A percentile compares a stretch with the other conserved stretches of the same genome.
Evolutionary conservation across 2,888 invertebrate species (phyloP).

Genomic region (Chalcis sispes): DNA sequence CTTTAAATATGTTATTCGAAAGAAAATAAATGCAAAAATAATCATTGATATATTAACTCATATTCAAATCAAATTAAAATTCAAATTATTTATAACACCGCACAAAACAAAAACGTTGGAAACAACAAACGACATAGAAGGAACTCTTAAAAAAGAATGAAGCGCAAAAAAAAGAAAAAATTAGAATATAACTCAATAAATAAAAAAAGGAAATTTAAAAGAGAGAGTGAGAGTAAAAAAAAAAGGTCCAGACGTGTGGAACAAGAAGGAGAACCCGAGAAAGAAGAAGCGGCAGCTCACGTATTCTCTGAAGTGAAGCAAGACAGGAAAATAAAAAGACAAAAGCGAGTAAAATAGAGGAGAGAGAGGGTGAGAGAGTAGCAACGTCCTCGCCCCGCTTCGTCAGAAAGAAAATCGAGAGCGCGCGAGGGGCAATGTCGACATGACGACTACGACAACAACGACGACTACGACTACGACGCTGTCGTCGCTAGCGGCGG

Average conservation of each 20-base stretch:
- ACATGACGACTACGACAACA: conserved; percentile 26
- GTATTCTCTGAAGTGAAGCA: too few relatives aligned
- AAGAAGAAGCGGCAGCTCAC: conserved; percentile 24
- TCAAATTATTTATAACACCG: too few relatives aligned
- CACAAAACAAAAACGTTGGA: too few relatives aligned
- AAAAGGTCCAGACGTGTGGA: neutral
- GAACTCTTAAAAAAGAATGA: neutral
- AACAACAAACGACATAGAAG: too few relatives aligned
- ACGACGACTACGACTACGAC: conserved; percentile 14
- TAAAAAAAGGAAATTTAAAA: neutral
- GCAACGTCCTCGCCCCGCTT: conserved; percentile 26
- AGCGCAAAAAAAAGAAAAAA: neutral
- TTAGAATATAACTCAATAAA: neutral
- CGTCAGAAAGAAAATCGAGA: conserved; percentile 45
- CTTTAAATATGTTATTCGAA: too few relatives aligned
- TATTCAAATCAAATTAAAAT: too few relatives aligned
- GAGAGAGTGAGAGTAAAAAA: conserved; percentile 37
- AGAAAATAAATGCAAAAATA: too few relatives aligned
- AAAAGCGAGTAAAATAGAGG: conserved; percentile 7
- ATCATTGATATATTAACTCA: too few relatives aligned
- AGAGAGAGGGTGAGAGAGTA: conserved; percentile 10
- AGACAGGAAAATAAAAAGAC: neutral
- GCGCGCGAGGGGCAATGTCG: conserved; percentile 49
- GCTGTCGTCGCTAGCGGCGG: neutral
- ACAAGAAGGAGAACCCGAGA: neutral